Percentiles rank a stretch among this genome's conserved stretches.
Evolutionary conservation across 2,888 invertebrate genomes (phyloP).

Genomic region (Rhingia rostrata): DNA sequence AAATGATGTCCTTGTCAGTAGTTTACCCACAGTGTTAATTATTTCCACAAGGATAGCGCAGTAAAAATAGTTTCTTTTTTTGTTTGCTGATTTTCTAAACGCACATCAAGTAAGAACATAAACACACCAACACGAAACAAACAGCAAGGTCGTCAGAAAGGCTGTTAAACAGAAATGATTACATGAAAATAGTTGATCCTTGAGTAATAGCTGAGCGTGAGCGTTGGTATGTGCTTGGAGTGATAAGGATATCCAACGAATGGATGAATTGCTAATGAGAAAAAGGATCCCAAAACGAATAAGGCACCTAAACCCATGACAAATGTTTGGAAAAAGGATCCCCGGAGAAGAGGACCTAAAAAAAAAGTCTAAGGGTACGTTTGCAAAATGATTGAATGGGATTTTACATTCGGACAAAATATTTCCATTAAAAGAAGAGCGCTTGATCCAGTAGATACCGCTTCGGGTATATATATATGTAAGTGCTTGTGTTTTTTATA

Average conservation of each 20-base stretch:
- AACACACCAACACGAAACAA: slow-evolving; percentile 12
- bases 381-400: slow-evolving; percentile 33
- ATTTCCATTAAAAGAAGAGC: too few species aligned
- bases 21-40: slow-evolving; percentile 47
- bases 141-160: slow-evolving; percentile 27
- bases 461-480: background rate
- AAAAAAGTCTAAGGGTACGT: slow-evolving; percentile 8
- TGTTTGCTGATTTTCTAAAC: slow-evolving; percentile 52
- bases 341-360: background rate
- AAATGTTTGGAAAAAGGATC: slow-evolving; percentile 36
- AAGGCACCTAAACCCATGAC: slow-evolving; percentile 52
- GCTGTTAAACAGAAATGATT: slow-evolving; percentile 58
- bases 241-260: slow-evolving; percentile 43
- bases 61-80: slow-evolving; percentile 38
- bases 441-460: background rate
- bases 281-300: slow-evolving; percentile 41
- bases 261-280: slow-evolving; percentile 53
- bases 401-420: slow-evolving; percentile 17
- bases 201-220: slow-evolving; percentile 31
- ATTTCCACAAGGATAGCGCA: slow-evolving; percentile 59
- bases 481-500: slow-evolving; percentile 30
- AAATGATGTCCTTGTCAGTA: slow-evolving; percentile 59
- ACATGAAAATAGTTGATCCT: slow-evolving; percentile 53
- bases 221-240: slow-evolving; percentile 4
- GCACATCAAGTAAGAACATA: slow-evolving; percentile 9